Evolutionary conservation across 2,797 vertebrate genomes (phyloP).

Genomic region (Sebastes oblongus): DNA sequence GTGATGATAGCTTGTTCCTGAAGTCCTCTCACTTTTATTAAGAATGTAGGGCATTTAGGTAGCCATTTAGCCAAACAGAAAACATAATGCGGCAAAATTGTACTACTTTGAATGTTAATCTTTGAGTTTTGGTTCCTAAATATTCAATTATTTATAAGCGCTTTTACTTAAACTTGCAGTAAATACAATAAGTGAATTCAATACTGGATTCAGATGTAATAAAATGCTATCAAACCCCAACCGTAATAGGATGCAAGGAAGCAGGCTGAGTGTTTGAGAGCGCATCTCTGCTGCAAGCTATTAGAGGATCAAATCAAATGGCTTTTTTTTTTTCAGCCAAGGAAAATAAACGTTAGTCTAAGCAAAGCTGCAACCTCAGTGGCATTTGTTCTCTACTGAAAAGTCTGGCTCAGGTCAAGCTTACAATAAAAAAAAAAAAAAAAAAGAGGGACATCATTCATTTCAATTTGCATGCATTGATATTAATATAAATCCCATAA

Average conservation of each 20-base stretch:
- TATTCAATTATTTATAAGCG: background rate
- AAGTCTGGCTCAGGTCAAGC: conserved; percentile 37
- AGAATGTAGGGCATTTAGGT: background rate
- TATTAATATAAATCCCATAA: conserved; percentile 29
- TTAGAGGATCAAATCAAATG: conserved; percentile 21
- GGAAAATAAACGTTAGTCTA: conserved; percentile 43
- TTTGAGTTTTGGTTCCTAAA: background rate
- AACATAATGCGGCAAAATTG: background rate
- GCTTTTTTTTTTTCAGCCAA: conserved; percentile 27
- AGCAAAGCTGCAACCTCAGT: conserved; percentile 52
- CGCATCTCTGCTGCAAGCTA: conserved; percentile 42
- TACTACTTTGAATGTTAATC: background rate
- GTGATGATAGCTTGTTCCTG: background rate
- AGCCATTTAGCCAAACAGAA: background rate
- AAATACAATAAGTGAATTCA: background rate
- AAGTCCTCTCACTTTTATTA: background rate
- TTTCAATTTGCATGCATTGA: conserved; percentile 63
- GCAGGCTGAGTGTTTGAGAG: conserved; percentile 30
- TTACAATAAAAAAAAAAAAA: conserved; percentile 16
- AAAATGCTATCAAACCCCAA: conserved; percentile 43
- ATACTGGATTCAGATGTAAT: background rate
- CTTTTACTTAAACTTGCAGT: background rate
- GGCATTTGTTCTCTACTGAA: conserved; percentile 2
- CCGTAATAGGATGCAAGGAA: conserved; percentile 43
- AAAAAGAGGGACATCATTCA: background rate